Evolutionary conservation across 2,113 vertebrate genomes (phyloP), one percentile per base, ranked within the genome.

Genomic region (Noturus placidus): DNA sequence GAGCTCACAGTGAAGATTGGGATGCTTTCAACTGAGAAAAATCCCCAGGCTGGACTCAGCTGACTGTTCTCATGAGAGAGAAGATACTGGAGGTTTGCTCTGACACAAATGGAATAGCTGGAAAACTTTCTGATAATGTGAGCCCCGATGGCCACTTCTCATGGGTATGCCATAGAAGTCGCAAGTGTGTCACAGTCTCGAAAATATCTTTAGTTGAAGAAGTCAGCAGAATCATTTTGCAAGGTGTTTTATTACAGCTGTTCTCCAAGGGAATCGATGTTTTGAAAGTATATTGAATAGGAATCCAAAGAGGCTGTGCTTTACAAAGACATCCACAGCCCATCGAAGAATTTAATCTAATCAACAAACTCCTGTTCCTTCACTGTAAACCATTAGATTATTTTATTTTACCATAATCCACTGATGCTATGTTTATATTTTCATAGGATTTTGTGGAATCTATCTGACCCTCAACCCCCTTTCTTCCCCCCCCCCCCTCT

Each of bases 1-100:
- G 72, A 46, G 81, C 61, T 80, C 82, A 69, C 35, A 80, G 27
- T 82, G 30, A 84, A 81, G 85, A 87, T n/a, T 57, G 70, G 42
- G 8, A 56, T 35, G 20, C 19, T 69, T 86, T 65, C 11, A 46
- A 42, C 25, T 33, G 15, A 61, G 52, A 42, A 72, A 59, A n/a
- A 87, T 79, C 72, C 72, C 70, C 13, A 56, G 46, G 33, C 33
- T 72, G 17, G 33, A 10, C 76, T 80, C 57, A 83, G 25, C 46
- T 86, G 11, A 25, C 59, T 57, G 9, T 20, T 52, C 74, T 46
- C 35, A 11, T 10, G 57, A 50, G 56, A 74, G 27, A 50, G 22
- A 76, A n/a, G 7, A 80, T 67, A 30, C 30, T 52, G 11, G 35
- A 67, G 19, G 27, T 79, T 65, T 42, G 38, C 27, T 42, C 70